phyloP scores from a whole-genome alignment of 2,113 vertebrate genomes.

The Carassius auratus region DNA sequence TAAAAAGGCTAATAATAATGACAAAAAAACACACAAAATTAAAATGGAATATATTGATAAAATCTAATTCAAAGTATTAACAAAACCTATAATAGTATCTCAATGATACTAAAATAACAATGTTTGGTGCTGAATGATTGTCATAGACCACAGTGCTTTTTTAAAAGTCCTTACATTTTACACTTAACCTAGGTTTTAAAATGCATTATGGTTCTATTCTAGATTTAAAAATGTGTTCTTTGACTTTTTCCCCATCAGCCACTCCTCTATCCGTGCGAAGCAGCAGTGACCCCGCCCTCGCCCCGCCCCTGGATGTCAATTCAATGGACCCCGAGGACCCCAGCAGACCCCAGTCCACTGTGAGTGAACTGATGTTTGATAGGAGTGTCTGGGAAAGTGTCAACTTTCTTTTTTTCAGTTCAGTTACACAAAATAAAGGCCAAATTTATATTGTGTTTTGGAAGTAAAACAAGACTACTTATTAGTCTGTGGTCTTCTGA shows the following conservation, averaged over 20 bases:
- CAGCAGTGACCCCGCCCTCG: constrained; percentile 81
- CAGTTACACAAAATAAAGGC: background rate
- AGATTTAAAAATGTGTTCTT: background rate
- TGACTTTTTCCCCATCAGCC: constrained; percentile 63
- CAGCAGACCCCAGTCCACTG: constrained; percentile 70
- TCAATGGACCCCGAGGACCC: constrained; percentile 64
- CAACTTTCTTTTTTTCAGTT: background rate
- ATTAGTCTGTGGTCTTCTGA: background rate
- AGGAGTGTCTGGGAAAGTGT: background rate
- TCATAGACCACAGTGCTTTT: background rate
- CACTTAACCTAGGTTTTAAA: background rate
- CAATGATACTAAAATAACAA: background rate
- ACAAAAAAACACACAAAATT: background rate
- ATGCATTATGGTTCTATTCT: background rate
- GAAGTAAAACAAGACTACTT: background rate
- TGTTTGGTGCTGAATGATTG: background rate
- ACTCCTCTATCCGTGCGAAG: constrained; percentile 83
- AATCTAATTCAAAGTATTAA: background rate
- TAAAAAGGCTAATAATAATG: background rate
- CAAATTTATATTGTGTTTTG: background rate
- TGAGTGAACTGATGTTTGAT: constrained; percentile 66
- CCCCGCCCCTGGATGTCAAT: constrained; percentile 65
- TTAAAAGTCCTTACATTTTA: background rate
- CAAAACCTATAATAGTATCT: background rate
- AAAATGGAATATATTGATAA: background rate